Evolutionary conservation across 2,888 invertebrate genomes (phyloP), one percentile per base, ranked within the genome.

Genomic region (Zaprionus bogoriensis): DNA sequence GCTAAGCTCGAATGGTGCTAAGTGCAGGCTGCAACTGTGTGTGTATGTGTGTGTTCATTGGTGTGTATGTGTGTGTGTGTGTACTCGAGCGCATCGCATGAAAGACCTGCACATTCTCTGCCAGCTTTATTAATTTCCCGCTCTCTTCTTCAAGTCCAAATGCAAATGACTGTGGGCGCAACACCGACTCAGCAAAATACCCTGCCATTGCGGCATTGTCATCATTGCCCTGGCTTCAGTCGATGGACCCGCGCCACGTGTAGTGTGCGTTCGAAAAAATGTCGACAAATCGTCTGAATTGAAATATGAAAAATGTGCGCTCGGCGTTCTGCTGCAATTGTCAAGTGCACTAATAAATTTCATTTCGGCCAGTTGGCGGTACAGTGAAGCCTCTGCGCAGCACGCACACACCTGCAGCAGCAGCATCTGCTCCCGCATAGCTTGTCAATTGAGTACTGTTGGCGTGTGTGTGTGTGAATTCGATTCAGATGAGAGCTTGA

Each of bases 331-430:
- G 69, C 64, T 66, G 78, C 82, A 66, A 71, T 76, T 80, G 80
- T 80, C 76, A 85, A 84, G 79, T 82, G 82, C 74, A 64, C 82
- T 63, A 80, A 80, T 84, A 84, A 82, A 80, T 80, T 84, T 61
- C 74, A 80, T 48, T 58, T 77, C 28, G 58, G 53, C 68, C 58
- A 51, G 46, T 59, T 68, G 74, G 47, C 39, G 36, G 6, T 47
- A 63, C 74, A 73, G 70, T 59, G 38, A 51, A 41, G 12, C 20
- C 74, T 53, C 65, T 25, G n/a, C 6, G 22, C 20, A 41, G 22
- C 20, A 41, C 41, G 20, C 10, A 3, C 17, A 9, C 19, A 39
- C 14, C 32, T 36, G 32, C 32, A 32, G 12, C 19, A 39, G 7
- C 32, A 17, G 32, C 32, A 32, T 6, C 32, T 36, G 30, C 30